Evolutionary conservation across 2,797 vertebrate genomes (phyloP).

Genomic region (Onychomys torridus): DNA sequence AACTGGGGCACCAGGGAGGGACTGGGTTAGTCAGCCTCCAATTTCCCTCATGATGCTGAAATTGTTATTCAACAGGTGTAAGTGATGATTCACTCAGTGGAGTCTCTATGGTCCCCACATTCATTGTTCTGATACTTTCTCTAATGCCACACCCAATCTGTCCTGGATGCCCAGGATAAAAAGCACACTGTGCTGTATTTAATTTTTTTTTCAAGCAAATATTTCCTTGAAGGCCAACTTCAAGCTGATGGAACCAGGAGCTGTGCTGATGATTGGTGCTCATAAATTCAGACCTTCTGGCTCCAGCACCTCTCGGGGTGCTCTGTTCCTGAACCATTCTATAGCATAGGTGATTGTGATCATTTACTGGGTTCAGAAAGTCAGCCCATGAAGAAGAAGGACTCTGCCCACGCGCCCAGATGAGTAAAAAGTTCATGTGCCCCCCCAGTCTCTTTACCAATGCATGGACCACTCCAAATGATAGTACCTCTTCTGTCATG

Average conservation of each 20-base stretch:
- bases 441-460: background rate
- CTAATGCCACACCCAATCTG: background rate
- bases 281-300: background rate
- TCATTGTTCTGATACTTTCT: background rate
- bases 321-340: background rate
- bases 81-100: background rate
- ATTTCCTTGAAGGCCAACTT: background rate
- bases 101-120: background rate
- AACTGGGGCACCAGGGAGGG: background rate
- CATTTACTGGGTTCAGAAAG: background rate
- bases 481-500: background rate
- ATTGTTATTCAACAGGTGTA: background rate
- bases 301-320: background rate
- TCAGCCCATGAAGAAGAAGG: background rate
- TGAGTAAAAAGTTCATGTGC: background rate
- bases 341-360: too few species aligned
- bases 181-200: background rate
- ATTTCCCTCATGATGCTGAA: background rate
- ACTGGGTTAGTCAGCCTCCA: background rate
- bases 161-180: background rate
- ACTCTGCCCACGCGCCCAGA: background rate
- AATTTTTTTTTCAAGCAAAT: background rate
- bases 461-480: background rate
- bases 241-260: background rate
- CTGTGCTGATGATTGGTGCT: background rate